Base-by-base conservation (phyloP, 2,888 invertebrate species). In the Blastobasis lacticolella region DNA sequence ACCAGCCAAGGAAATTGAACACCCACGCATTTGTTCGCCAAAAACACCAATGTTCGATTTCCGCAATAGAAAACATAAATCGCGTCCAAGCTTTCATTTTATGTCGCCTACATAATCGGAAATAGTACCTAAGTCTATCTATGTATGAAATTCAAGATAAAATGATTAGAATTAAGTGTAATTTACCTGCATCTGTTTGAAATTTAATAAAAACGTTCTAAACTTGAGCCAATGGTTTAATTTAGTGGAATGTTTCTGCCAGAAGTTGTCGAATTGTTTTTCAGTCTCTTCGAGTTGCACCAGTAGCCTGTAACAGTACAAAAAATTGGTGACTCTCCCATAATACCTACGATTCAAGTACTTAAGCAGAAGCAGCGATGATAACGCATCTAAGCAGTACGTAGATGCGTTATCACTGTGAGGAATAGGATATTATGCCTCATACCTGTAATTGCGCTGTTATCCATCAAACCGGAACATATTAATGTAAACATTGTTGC, bases 241-340 rank as follows among this genome's bases (percentile, higher is more conserved):
- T 69, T 96, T 94, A 54, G 93, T 92, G 66, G 96, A 95, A 89
- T 98, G 98, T 68, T 94, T 93, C 52, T 92, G 92, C 98, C 98
- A 98, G 86, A 97, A 98, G 65, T 94, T 93, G 78, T 97, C 97
- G 81, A 99, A 98, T 59, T 96, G 95, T 67, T 93, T 91, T 83
- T 97, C 96, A 61, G 97, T 98, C 89, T 97, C 97, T 79, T 97
- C 97, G 71, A 97, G 88, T 88, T 97, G 97, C 54, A 96, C 94
- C 63, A 98, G 87, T 72, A 97, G 91, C 81, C 97, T 95, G 86
- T 74, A 73, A 52, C 58, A 40, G 9, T 40, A 40, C 9, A 40
- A 6, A 40, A 40, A 40, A 40, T 40, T 2, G 7, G 23, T 23
- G 3, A 23, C 23, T 23, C 23, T 1, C 3, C 23, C 23, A 23